These are phyloP conservation scores for Scomber scombrus DNA, from an alignment of 2,113 vertebrate genomes.

Conservation along the genomic window DNA sequence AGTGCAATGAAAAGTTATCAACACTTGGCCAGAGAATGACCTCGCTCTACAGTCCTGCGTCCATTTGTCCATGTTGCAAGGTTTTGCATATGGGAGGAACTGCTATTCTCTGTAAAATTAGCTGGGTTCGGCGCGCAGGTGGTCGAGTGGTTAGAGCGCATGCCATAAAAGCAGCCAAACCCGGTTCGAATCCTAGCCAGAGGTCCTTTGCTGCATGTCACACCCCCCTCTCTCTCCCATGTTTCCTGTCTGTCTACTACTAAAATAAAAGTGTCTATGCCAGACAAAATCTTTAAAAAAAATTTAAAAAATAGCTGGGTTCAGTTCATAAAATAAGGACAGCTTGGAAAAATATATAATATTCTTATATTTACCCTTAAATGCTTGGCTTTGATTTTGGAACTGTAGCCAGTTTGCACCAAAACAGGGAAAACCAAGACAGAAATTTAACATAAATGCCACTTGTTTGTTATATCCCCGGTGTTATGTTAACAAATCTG, in stretches of 20 bases:
- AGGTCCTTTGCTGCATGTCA: too few species aligned
- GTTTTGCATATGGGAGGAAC: not conserved
- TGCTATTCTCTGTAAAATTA: too few species aligned
- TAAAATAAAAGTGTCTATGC: too few species aligned
- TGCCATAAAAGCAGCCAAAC: too few species aligned
- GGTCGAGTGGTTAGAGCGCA: too few species aligned
- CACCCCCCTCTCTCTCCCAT: too few species aligned
- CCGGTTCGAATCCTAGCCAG: too few species aligned
- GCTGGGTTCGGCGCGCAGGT: too few species aligned
- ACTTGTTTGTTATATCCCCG: not conserved
- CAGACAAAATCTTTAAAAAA: too few species aligned
- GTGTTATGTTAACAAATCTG: conserved; percentile 4
- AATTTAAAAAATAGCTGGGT: not conserved
- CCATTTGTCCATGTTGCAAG: not conserved
- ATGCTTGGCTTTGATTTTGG: not conserved
- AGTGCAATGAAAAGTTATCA: not conserved
- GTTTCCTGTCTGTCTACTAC: too few species aligned
- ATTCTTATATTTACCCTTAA: too few species aligned
- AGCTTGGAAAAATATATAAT: not conserved
- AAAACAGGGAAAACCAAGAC: not conserved
- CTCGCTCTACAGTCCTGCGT: not conserved
- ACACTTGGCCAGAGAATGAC: not conserved
- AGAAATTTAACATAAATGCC: not conserved
- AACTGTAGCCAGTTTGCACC: not conserved
- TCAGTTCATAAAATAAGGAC: not conserved